A percentile compares a stretch with the other conserved stretches of the same genome.
phyloP scores from a whole-genome alignment of 2,888 invertebrate species.

The Abscondita cerata region DNA sequence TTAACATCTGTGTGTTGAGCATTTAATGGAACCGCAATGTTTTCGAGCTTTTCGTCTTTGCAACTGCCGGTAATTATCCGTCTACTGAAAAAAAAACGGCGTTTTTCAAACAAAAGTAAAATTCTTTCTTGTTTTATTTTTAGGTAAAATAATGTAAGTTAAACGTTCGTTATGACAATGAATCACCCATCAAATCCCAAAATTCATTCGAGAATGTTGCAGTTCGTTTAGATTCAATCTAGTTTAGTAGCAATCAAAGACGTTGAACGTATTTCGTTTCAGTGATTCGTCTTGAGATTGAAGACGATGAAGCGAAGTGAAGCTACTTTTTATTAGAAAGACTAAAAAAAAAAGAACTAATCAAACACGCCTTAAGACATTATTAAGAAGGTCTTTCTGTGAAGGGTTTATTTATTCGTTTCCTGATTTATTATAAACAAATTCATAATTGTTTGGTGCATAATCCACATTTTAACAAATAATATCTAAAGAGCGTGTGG shows the following conservation, averaged over 20 bases:
- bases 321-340: conserved; percentile 30
- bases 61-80: conserved; percentile 19
- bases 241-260: conserved; percentile 32
- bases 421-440: too few species aligned
- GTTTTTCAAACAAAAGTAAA: too few species aligned
- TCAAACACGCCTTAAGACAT: too few species aligned
- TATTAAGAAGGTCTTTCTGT: too few species aligned
- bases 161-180: too few species aligned
- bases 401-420: too few species aligned
- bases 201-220: conserved; percentile 21
- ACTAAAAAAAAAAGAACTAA: conserved; percentile 33
- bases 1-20: conserved; percentile 51
- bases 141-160: too few species aligned
- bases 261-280: conserved; percentile 29
- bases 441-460: too few species aligned
- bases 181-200: not conserved
- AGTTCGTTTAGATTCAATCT: conserved; percentile 32
- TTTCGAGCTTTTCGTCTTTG: conserved; percentile 45
- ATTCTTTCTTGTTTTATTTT: too few species aligned
- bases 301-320: conserved; percentile 25
- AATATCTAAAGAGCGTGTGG: too few species aligned
- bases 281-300: conserved; percentile 30
- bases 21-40: conserved; percentile 53
- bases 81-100: conserved; percentile 21
- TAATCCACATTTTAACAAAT: too few species aligned